A percentile compares a stretch with the other conserved stretches of the same genome.
phyloP scores from a whole-genome alignment of 2,888 invertebrate genomes.

The Stratiomys singularior region DNA sequence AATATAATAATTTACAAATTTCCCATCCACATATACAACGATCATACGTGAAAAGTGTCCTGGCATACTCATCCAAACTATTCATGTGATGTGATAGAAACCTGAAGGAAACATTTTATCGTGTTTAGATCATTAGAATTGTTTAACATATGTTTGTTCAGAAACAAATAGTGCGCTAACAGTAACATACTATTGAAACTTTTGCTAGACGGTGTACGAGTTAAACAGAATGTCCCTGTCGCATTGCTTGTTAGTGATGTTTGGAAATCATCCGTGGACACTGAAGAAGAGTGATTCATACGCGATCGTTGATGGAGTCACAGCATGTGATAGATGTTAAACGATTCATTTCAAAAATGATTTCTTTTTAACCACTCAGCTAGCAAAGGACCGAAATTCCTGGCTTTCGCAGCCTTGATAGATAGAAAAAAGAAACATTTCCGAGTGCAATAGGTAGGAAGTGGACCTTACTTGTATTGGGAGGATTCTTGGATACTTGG shows the following conservation, averaged over 20 bases:
- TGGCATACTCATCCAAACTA: slow-evolving; percentile 1
- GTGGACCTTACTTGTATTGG: too few relatives aligned
- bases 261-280: background rate
- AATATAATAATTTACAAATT: slow-evolving; percentile 39
- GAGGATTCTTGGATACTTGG: background rate
- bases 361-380: too few relatives aligned
- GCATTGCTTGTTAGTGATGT: slow-evolving; percentile 1
- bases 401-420: too few relatives aligned
- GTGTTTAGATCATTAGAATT: slow-evolving; percentile 41
- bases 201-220: background rate
- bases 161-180: slow-evolving; percentile 47
- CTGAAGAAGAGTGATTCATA: slow-evolving; percentile 1
- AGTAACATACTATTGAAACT: slow-evolving; percentile 30
- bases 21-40: slow-evolving; percentile 25
- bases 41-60: background rate
- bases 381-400: too few relatives aligned
- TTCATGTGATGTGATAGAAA: slow-evolving; percentile 4
- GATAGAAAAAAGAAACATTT: too few relatives aligned
- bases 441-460: too few relatives aligned
- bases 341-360: too few relatives aligned
- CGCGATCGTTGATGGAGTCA: background rate
- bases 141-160: slow-evolving; percentile 42
- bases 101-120: slow-evolving; percentile 27
- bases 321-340: background rate
- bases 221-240: slow-evolving; percentile 4